Percentiles rank a stretch among this genome's conserved stretches.
These are phyloP conservation scores for Astur gentilis DNA, from an alignment of 2,113 vertebrate genomes.

Conservation along the genomic window DNA sequence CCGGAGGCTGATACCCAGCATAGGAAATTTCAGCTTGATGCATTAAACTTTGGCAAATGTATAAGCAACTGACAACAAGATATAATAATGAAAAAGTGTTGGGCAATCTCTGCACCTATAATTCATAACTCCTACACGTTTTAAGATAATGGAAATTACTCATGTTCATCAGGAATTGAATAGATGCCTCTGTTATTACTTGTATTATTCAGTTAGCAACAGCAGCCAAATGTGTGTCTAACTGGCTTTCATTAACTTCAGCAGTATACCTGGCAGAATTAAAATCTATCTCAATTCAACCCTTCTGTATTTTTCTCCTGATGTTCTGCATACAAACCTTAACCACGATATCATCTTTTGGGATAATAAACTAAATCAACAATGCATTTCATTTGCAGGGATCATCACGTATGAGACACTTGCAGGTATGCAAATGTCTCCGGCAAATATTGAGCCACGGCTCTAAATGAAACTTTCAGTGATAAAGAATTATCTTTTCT, in stretches of 20 bases:
- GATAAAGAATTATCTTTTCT: conserved; percentile 4
- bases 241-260: conserved; percentile 59
- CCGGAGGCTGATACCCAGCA: not conserved
- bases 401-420: not conserved
- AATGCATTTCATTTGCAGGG: conserved; percentile 9
- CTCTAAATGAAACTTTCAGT: conserved; percentile 14
- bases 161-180: conserved; percentile 56
- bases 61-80: conserved; percentile 53
- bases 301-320: not conserved
- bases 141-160: conserved; percentile 65
- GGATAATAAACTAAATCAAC: conserved; percentile 39
- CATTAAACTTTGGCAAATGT: conserved; percentile 57
- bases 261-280: conserved; percentile 32
- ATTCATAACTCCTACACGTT: conserved; percentile 54
- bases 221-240: conserved; percentile 52
- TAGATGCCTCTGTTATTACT: conserved; percentile 60
- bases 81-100: conserved; percentile 53
- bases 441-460: not conserved
- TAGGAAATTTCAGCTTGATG: conserved; percentile 21
- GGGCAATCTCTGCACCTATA: conserved; percentile 49
- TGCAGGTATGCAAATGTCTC: conserved; percentile 26
- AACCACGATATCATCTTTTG: conserved; percentile 19
- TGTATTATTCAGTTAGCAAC: conserved; percentile 47
- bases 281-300: conserved; percentile 30
- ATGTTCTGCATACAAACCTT: not conserved